Percentiles rank a stretch among this genome's conserved stretches.
Evolutionary conservation across 1,140 invertebrate genomes (phyloP).

Genomic region (Pogonus chalceus): DNA sequence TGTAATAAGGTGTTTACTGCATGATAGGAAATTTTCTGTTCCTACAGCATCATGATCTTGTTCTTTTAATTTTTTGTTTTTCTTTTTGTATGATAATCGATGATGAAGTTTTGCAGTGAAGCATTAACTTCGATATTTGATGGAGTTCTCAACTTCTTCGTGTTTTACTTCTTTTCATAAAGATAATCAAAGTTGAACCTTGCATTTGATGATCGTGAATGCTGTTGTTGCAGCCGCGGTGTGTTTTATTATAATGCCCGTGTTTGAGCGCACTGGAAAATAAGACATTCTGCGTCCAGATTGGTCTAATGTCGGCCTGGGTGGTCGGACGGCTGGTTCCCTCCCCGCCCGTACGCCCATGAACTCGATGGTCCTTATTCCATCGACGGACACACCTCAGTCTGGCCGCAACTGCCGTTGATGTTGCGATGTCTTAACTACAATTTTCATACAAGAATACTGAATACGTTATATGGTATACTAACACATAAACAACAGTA

Average conservation of each 20-base stretch:
- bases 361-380: slow-evolving; percentile 1
- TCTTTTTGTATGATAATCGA: too few relatives aligned
- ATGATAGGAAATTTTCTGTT: too few relatives aligned
- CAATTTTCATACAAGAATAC: too few relatives aligned
- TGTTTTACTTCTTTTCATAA: too few relatives aligned
- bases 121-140: too few relatives aligned
- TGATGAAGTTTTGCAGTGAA: too few relatives aligned
- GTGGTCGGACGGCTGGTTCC: slow-evolving; percentile 22
- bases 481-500: not conserved
- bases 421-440: slow-evolving; percentile 12
- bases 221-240: not conserved
- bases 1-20: too few relatives aligned
- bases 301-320: slow-evolving; percentile 31
- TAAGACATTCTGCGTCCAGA: slow-evolving; percentile 33
- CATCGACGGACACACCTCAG: slow-evolving; percentile 11
- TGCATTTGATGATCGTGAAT: slow-evolving; percentile 1
- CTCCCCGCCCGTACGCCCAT: slow-evolving; percentile 20
- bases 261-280: slow-evolving; percentile 16
- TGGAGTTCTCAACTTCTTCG: too few relatives aligned
- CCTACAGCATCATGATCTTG: too few relatives aligned
- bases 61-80: too few relatives aligned
- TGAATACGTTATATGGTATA: not conserved
- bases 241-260: slow-evolving; percentile 3
- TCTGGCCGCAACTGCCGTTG: slow-evolving; percentile 7
- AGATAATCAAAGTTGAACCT: too few relatives aligned